These are phyloP conservation scores for Crypturellus undulatus DNA, from an alignment of 2,113 vertebrate species.

Conservation along the genomic window DNA sequence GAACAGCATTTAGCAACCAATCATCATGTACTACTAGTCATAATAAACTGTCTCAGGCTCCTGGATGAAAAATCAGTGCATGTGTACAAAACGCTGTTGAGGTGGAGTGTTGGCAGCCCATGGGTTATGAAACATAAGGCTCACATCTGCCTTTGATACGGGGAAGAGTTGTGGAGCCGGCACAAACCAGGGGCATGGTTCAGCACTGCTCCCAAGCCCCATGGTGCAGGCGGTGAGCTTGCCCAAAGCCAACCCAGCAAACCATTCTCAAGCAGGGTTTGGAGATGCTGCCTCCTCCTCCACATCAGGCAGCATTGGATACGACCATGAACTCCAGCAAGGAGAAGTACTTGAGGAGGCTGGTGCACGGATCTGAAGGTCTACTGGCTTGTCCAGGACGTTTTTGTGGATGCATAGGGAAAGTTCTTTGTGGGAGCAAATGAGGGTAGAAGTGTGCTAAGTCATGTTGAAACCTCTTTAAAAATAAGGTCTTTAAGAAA, in stretches of 20 bases:
- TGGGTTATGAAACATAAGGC: background rate
- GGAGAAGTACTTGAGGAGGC: background rate
- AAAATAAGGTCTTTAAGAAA: background rate
- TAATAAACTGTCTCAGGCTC: background rate
- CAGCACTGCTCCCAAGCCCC: rapidly evolving
- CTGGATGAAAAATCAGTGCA: background rate
- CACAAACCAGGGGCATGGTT: background rate
- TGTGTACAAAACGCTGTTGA: background rate
- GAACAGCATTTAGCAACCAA: background rate
- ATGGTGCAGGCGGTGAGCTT: background rate
- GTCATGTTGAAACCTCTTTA: background rate
- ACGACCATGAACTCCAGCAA: background rate
- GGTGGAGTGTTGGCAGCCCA: background rate
- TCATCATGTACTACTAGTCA: background rate
- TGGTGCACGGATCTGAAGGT: background rate
- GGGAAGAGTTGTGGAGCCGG: background rate
- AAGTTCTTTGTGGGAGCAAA: too few species aligned
- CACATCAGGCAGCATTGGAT: background rate
- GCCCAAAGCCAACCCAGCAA: background rate
- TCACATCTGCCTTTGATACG: background rate
- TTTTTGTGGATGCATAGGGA: background rate
- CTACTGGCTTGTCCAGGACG: background rate
- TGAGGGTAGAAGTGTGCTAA: background rate
- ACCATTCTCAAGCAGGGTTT: background rate
- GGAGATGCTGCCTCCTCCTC: rapidly evolving